A percentile compares a stretch with the other conserved stretches of the same genome.
Evolutionary conservation across 2,113 vertebrate species (phyloP).

Genomic region (Dissostichus mawsoni): DNA sequence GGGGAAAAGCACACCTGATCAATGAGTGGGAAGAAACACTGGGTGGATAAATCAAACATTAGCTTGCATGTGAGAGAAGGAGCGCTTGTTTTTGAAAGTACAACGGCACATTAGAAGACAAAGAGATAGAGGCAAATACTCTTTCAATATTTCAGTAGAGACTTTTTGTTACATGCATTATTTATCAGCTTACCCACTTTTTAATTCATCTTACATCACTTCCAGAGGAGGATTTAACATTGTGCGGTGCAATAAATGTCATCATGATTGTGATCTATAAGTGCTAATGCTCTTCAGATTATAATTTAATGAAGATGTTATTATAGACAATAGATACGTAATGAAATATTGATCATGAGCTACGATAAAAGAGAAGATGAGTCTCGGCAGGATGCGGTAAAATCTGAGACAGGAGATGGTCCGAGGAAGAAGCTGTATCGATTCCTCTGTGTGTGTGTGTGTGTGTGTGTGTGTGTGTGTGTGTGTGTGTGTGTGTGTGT

Average conservation of each 20-base stretch:
- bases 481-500: neutral
- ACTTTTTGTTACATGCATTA: neutral
- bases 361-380: slow-evolving; percentile 10
- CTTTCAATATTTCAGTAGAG: neutral
- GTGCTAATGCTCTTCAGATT: neutral
- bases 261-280: neutral
- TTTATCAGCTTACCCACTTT: neutral
- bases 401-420: slow-evolving; percentile 21
- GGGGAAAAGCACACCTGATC: too few species aligned
- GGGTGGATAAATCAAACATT: too few species aligned
- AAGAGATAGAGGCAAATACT: neutral
- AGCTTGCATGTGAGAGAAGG: too few species aligned
- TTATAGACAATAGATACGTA: neutral
- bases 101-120: neutral
- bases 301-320: neutral
- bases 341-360: slow-evolving; percentile 18
- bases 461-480: slow-evolving; percentile 2
- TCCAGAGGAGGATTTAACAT: neutral
- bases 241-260: neutral
- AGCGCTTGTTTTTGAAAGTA: neutral
- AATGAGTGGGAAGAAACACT: too few species aligned
- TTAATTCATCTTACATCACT: neutral
- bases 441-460: slow-evolving; percentile 15
- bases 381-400: slow-evolving; percentile 48
- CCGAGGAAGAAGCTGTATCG: slow-evolving; percentile 21